Evolutionary conservation across 2,888 invertebrate genomes (phyloP).

Genomic region (Zaprionus bogoriensis): DNA sequence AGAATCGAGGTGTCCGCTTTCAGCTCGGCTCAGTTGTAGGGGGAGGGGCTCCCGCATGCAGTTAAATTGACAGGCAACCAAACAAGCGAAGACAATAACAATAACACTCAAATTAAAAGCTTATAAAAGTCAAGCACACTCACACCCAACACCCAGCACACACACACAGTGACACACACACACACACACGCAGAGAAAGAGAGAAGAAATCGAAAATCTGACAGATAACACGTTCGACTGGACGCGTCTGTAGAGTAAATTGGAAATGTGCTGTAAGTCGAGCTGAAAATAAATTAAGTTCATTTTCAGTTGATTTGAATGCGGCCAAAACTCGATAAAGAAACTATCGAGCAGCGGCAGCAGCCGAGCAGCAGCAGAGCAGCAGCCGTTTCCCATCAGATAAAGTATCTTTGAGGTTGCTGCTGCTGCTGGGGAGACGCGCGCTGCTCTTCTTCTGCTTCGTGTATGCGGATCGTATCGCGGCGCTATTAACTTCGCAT

Average conservation of each 20-base stretch:
- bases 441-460: constrained; percentile 11
- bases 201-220: constrained; percentile 54
- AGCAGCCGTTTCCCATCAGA: constrained; percentile 57
- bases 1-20: constrained; percentile 61
- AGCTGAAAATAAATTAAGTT: constrained; percentile 67
- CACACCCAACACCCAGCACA: constrained; percentile 9
- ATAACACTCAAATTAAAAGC: constrained; percentile 78
- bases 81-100: constrained; percentile 56
- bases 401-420: constrained; percentile 55
- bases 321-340: constrained; percentile 18
- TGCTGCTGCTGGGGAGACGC: too few relatives aligned
- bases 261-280: constrained; percentile 44
- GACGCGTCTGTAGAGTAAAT: constrained; percentile 50
- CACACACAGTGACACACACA: neutral
- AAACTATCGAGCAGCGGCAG: constrained; percentile 26
- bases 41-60: constrained; percentile 48
- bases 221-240: constrained; percentile 52
- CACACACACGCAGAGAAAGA: constrained; percentile 1
- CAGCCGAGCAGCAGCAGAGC: constrained; percentile 9
- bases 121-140: constrained; percentile 68
- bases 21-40: constrained; percentile 19
- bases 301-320: constrained; percentile 48
- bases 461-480: constrained; percentile 22
- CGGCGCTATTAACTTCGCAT: constrained; percentile 33
- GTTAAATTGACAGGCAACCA: constrained; percentile 44